Evolutionary conservation across 2,797 vertebrate species (phyloP), one percentile per base, ranked within the genome.

Genomic region (Notolepis coatsorum): DNA sequence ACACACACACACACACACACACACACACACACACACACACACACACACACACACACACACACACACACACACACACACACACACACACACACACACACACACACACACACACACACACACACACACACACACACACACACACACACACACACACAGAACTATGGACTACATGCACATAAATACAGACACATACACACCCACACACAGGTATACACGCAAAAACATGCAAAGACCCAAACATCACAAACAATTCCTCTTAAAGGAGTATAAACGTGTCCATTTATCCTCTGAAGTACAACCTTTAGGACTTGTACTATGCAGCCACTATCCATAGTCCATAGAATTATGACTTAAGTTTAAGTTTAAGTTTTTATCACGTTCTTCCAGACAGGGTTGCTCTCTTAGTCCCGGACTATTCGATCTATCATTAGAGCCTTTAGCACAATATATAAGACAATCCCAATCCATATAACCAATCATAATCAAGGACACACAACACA

Each of bases 141-240:
- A 30, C 25, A 8, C 28, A 12, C 41, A 15, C 54, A 13, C 8
- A 21, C 45, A 38, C 33, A 55, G 21, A 20, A 41, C 28, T 52
- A 24, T 35, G 25, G 21, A 35, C 27, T 51, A 52, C 59, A 53
- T 31, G 30, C 17, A 46, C 64, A 61, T 49, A 38, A 37, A 2
- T 15, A 2, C 39, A 43, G 17, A 43, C 42, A 45, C 23, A 25
- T 12, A 24, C 43, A 27, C 12, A 24, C 43, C 5, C 3, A 25
- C 9, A 24, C 12, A n/a, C 10, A 13, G 7, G 23, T 3, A 10
- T 12, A 46, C 17, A 1, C 9, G 33, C 33, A 35, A 35, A 35
- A 4, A 10, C n/a, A n/a, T n/a, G n/a, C n/a, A n/a, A n/a, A n/a
- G n/a, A n/a, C n/a, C n/a, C n/a, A n/a, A n/a, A n/a, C n/a, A n/a